Conservation (phyloP, 2,888 invertebrate genomes). For the Crioceris asparagi region DNA sequence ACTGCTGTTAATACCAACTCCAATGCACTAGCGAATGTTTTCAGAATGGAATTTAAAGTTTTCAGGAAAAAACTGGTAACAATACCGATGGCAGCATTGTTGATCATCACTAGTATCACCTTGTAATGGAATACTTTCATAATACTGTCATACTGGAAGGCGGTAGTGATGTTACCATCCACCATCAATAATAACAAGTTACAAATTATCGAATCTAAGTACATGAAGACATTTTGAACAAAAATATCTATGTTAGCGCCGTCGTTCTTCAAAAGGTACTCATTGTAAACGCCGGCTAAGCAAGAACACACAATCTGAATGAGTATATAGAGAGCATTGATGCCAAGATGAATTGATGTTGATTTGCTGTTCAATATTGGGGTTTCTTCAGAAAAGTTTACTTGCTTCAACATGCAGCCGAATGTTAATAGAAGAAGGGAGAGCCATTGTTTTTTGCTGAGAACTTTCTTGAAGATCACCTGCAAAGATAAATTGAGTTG, state of each 20-base stretch:
- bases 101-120: slow-evolving; percentile 72
- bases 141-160: slow-evolving; percentile 48
- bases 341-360: slow-evolving; percentile 39
- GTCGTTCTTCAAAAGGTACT: slow-evolving; percentile 79
- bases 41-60: slow-evolving; percentile 86
- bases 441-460: slow-evolving; percentile 77
- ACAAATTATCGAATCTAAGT: slow-evolving; percentile 86
- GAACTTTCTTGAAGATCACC: slow-evolving; percentile 74
- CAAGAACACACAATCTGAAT: slow-evolving; percentile 86
- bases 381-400: slow-evolving; percentile 40
- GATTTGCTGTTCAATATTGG: slow-evolving; percentile 26
- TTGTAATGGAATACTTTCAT: slow-evolving; percentile 51
- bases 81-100: slow-evolving; percentile 86
- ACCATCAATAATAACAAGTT: slow-evolving; percentile 62
- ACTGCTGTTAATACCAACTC: slow-evolving; percentile 86
- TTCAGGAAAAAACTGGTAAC: slow-evolving; percentile 89
- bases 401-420: slow-evolving; percentile 86
- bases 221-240: slow-evolving; percentile 92
- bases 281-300: slow-evolving; percentile 91
- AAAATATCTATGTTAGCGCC: slow-evolving; percentile 80
- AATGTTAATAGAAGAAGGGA: slow-evolving; percentile 75
- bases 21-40: slow-evolving; percentile 90
- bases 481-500: slow-evolving; percentile 46
- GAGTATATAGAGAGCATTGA: slow-evolving; percentile 54
- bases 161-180: slow-evolving; percentile 52